Conservation (phyloP, 2,113 vertebrate genomes). For the Martes martes region DNA sequence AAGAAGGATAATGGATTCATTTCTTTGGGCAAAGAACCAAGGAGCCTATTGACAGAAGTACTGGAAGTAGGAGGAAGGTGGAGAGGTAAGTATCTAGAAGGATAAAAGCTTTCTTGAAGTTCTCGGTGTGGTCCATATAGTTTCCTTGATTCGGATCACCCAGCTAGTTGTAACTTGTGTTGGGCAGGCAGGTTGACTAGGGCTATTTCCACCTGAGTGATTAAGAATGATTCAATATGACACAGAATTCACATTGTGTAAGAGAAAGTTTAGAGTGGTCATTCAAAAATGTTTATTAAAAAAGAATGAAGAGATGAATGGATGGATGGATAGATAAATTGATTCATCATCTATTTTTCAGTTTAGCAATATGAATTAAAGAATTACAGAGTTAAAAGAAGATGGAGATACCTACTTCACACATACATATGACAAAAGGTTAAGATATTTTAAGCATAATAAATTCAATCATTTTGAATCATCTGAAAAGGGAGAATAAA, state of each 20-base stretch:
- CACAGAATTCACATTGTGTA: background rate
- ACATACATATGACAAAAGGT: background rate
- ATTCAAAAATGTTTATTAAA: background rate
- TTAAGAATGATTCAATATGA: background rate
- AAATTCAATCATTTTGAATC: background rate
- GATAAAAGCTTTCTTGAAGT: background rate
- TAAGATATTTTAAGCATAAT: background rate
- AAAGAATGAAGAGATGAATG: background rate
- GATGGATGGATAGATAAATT: background rate
- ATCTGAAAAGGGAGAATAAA: background rate
- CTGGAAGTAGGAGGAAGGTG: background rate
- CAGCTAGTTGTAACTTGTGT: background rate
- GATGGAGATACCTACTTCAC: background rate
- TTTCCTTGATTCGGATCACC: background rate
- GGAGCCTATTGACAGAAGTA: background rate
- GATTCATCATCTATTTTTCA: background rate
- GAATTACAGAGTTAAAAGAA: background rate
- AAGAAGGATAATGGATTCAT: background rate
- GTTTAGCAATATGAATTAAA: background rate
- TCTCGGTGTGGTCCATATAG: rapidly evolving
- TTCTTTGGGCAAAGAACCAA: background rate
- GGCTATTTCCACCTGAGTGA: background rate
- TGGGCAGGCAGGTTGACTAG: background rate
- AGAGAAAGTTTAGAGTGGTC: background rate
- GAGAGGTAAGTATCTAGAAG: background rate